Conservation (phyloP, 1,140 invertebrate species). For the Cotesia vestalis region DNA sequence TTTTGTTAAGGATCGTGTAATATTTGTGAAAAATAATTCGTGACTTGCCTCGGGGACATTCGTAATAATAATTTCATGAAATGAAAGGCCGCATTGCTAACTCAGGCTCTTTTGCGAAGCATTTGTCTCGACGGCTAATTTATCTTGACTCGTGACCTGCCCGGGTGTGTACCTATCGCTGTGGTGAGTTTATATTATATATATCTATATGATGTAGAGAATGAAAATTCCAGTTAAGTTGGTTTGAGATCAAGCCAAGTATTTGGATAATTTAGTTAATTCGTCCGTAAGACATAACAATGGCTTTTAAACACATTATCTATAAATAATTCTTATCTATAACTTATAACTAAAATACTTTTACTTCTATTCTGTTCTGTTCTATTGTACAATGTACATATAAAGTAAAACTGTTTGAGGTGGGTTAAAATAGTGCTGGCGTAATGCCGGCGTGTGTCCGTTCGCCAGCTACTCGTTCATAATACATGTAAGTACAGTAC, state of each 20-base stretch:
- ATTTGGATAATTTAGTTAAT: slow-evolving; percentile 11
- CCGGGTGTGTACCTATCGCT: slow-evolving; percentile 4
- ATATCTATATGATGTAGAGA: neutral
- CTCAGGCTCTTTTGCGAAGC: slow-evolving; percentile 8
- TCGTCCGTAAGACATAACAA: slow-evolving; percentile 9
- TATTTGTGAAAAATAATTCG: slow-evolving; percentile 14
- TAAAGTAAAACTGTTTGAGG: neutral
- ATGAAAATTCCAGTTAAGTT: neutral
- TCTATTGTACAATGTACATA: too few species aligned
- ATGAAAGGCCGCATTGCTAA: slow-evolving; percentile 18
- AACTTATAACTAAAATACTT: neutral
- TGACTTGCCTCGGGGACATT: slow-evolving; percentile 15
- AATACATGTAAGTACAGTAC: slow-evolving; percentile 1
- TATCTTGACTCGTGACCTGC: slow-evolving; percentile 19
- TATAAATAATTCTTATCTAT: slow-evolving; percentile 3
- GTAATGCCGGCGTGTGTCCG: slow-evolving; percentile 22
- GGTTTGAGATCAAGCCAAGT: slow-evolving; percentile 1
- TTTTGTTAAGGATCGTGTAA: too few species aligned
- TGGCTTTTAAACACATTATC: slow-evolving; percentile 5
- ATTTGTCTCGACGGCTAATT: slow-evolving; percentile 26
- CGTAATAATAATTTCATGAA: slow-evolving; percentile 6
- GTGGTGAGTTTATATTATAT: neutral
- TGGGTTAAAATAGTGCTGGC: neutral
- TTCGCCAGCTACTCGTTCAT: neutral
- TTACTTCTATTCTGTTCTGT: neutral